These are phyloP conservation scores for Pteruthius melanotis DNA, from an alignment of 2,113 vertebrate species.

Conservation along the genomic window DNA sequence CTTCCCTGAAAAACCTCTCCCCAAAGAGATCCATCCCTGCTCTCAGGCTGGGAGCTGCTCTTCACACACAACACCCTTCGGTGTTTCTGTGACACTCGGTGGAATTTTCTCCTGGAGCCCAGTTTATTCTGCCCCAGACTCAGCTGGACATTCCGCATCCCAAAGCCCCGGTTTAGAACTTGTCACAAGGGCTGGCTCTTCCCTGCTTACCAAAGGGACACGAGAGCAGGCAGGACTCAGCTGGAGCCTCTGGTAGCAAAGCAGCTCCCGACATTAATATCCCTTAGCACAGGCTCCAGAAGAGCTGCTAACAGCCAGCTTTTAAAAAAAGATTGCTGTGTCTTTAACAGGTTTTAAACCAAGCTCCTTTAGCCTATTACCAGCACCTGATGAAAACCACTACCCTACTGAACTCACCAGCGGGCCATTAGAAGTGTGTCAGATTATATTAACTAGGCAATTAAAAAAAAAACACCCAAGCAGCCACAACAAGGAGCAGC, in stretches of 20 bases:
- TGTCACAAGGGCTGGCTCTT: background rate
- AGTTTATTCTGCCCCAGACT: background rate
- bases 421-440: slow-evolving; percentile 46
- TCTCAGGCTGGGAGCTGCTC: background rate
- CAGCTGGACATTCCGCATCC: background rate
- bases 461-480: slow-evolving; percentile 42
- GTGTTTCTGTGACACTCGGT: rapidly evolving
- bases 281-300: slow-evolving; percentile 6
- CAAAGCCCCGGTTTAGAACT: background rate
- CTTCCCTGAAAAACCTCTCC: background rate
- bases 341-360: slow-evolving; percentile 35
- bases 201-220: background rate
- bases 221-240: background rate
- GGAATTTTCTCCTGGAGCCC: background rate
- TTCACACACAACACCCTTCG: background rate
- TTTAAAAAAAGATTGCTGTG: background rate
- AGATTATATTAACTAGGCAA: slow-evolving; percentile 60
- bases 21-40: background rate
- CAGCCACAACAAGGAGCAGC: slow-evolving; percentile 33
- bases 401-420: slow-evolving; percentile 52
- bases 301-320: background rate
- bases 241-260: background rate
- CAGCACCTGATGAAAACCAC: slow-evolving; percentile 42
- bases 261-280: slow-evolving; percentile 34
- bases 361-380: slow-evolving; percentile 36